These are phyloP conservation scores for Phorcus lineatus DNA, from an alignment of 2,888 invertebrate species.

Conservation along the genomic window DNA sequence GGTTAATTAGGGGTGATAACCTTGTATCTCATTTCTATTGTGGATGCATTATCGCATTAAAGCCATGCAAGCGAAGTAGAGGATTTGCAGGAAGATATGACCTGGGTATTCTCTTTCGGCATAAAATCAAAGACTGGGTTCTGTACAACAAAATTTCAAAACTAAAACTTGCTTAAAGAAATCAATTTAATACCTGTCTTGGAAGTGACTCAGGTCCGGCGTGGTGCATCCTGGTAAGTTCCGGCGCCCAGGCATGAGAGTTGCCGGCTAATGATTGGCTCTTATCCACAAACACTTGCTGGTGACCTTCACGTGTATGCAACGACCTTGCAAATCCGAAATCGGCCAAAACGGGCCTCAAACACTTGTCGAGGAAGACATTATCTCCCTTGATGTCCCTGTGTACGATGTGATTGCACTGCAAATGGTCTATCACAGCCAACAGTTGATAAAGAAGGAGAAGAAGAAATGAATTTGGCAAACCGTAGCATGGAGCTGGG, in stretches of 20 bases:
- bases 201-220: slow-evolving; percentile 30
- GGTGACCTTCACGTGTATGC: slow-evolving; percentile 20
- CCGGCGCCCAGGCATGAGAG: slow-evolving; percentile 51
- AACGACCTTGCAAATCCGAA: slow-evolving; percentile 44
- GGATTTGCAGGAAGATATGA: too few relatives aligned
- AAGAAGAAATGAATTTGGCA: slow-evolving; percentile 40
- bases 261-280: slow-evolving; percentile 42
- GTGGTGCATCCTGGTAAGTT: slow-evolving; percentile 36
- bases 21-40: too few relatives aligned
- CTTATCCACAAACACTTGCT: slow-evolving; percentile 20
- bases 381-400: slow-evolving; percentile 55
- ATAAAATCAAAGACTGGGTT: too few relatives aligned
- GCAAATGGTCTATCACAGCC: slow-evolving; percentile 45
- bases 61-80: too few relatives aligned
- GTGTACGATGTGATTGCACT: slow-evolving; percentile 45
- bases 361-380: slow-evolving; percentile 48
- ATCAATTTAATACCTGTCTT: slow-evolving; percentile 17
- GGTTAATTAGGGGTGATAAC: too few relatives aligned
- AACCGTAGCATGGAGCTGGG: slow-evolving; percentile 30
- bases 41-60: too few relatives aligned
- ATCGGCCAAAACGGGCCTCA: slow-evolving; percentile 49
- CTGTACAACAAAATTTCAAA: too few relatives aligned
- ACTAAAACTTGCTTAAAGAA: too few relatives aligned
- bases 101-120: too few relatives aligned
- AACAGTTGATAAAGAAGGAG: slow-evolving; percentile 52